Evolutionary conservation across 2,113 vertebrate species (phyloP).

Genomic region (Cryptomyrus ogoouensis): DNA sequence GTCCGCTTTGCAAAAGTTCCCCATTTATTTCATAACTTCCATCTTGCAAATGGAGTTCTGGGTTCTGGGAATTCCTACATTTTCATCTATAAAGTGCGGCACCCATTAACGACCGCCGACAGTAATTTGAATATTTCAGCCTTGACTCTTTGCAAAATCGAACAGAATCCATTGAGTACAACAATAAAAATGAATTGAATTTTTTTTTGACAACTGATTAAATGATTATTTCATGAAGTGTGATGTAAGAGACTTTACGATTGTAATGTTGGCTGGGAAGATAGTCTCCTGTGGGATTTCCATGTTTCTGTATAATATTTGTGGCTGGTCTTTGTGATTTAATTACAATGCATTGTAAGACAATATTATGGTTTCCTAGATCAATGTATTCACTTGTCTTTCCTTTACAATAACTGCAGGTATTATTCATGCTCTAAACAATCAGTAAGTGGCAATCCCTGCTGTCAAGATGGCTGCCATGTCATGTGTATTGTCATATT

Average conservation of each 20-base stretch:
- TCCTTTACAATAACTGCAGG: neutral
- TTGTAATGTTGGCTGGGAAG: neutral
- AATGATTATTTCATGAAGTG: neutral
- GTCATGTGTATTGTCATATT: neutral
- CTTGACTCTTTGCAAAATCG: neutral
- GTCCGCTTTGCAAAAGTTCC: neutral
- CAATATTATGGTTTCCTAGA: neutral
- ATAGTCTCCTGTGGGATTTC: neutral
- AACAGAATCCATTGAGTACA: neutral
- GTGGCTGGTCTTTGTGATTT: neutral
- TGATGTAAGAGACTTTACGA: neutral
- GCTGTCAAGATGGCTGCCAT: neutral
- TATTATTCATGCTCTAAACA: neutral
- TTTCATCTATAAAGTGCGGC: neutral
- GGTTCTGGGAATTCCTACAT: neutral
- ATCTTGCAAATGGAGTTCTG: neutral
- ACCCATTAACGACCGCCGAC: neutral
- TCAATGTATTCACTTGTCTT: neutral
- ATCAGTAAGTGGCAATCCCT: neutral
- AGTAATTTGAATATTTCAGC: constrained; percentile 6
- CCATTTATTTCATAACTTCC: neutral
- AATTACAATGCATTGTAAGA: neutral
- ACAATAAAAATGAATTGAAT: neutral
- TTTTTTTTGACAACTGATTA: neutral
- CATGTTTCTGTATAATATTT: neutral